Base-by-base conservation (phyloP, 1,140 invertebrate species). In the Dolichoris vasculosae region DNA sequence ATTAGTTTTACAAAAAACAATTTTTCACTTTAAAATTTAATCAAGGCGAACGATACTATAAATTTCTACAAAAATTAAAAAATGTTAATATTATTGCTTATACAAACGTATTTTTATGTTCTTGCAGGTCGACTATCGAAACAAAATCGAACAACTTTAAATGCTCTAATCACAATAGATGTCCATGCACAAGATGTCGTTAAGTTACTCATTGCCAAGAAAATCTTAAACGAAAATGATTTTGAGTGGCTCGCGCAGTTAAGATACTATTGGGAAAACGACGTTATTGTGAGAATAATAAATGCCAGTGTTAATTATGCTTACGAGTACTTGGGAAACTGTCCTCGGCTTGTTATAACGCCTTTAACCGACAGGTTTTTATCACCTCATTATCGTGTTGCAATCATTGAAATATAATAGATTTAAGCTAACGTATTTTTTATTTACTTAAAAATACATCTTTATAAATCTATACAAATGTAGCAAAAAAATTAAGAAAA, bases 201-300 rank as follows among this genome's bases (percentile, higher is more conserved):
- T 23, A 94, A 95, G 85, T 95, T 96, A 46, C 92, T 99, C 38
- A 93, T 96, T 23, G 93, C 95, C 13, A 95, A 96, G 83, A 95
- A 96, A 75, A 95, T 97, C 7, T 93, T 91, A 77, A 94, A 94
- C 88, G 97, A 97, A 85, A 96, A 94, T 46, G 98, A 99, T 91
- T 99, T 99, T 91, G 95, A 97, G 89, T 99, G 98, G 98, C 92
- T 98, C 43, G 95, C 97, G 32, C 98, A 99, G 90, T 93, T 99
- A 73, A 94, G 97, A 85, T 99, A 99, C 92, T 99, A 99, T 91
- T 97, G 97, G 96, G 96, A 98, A 89, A 95, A 97, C 46, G 94
- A 96, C 40, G 96, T 97, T 87, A 92, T 95, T 80, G 97, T 98
- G 0, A 95, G 96, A 89, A 97, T 98, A 87, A 97, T 97, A 55